phyloP scores from a whole-genome alignment of 1,140 invertebrate species.

The Lepidurus packardi region DNA sequence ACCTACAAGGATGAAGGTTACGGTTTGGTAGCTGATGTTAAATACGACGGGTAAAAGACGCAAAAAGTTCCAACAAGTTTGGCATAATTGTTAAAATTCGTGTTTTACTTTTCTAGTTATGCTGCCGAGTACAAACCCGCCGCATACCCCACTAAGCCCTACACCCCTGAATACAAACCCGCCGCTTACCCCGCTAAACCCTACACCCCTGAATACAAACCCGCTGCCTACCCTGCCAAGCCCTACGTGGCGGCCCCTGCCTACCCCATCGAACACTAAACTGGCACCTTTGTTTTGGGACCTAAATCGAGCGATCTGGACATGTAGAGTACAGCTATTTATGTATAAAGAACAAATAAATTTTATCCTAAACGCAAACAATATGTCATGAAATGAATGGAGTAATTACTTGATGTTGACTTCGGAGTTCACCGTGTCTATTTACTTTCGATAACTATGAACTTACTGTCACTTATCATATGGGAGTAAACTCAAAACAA shows the following conservation, averaged over 20 bases:
- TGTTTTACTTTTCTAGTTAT: neutral
- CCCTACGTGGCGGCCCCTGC: no score
- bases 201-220: conserved; percentile 12
- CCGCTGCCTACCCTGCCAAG: conserved; percentile 18
- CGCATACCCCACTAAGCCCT: conserved; percentile 26
- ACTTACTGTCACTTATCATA: no score
- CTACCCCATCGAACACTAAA: conserved; percentile 24
- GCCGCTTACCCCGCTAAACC: neutral
- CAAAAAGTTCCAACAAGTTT: neutral
- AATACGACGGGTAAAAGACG: conserved; percentile 38
- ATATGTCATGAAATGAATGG: no score
- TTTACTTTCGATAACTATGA: no score
- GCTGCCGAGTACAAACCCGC: conserved; percentile 29
- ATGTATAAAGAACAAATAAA: neutral
- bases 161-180: conserved; percentile 23
- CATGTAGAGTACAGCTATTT: neutral
- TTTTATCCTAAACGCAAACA: no score
- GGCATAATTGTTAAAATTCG: neutral
- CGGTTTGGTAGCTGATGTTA: conserved; percentile 38
- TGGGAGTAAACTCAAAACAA: no score
- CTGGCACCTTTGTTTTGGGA: no score
- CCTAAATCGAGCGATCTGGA: neutral
- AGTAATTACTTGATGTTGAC: no score
- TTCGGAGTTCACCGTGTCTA: no score
- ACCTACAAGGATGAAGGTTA: conserved; percentile 38